These are phyloP conservation scores for Aurelia sp. DNA, from an alignment of 30 jellyfish, hydroid and myxozoan genomes.

Conservation along the genomic window DNA sequence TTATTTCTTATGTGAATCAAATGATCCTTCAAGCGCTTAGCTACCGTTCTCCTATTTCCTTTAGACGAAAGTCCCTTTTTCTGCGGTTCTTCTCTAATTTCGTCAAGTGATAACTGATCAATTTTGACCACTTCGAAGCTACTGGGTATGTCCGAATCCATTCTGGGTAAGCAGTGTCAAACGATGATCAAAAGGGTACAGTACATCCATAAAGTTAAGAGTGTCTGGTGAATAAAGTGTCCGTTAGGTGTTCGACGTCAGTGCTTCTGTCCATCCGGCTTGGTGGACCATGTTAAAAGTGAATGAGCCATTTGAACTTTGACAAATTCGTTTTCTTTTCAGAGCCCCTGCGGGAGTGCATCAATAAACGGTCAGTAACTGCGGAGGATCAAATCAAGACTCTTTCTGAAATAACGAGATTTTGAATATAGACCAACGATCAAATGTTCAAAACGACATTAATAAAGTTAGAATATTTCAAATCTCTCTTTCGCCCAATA, in stretches of 20 bases:
- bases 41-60: too few species aligned
- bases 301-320: background rate
- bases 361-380: too few species aligned
- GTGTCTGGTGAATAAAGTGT: too few species aligned
- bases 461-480: too few species aligned
- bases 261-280: background rate
- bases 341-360: conserved; percentile 4
- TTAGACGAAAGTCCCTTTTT: too few species aligned
- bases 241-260: background rate
- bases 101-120: background rate
- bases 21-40: too few species aligned
- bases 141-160: conserved; percentile 4
- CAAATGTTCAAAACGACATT: too few species aligned
- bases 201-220: background rate
- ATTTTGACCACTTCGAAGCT: background rate
- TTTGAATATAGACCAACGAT: too few species aligned
- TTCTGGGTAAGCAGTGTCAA: background rate
- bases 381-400: too few species aligned
- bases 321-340: too few species aligned
- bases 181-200: conserved; percentile 16
- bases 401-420: too few species aligned
- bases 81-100: background rate
- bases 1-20: background rate
- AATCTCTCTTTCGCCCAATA: too few species aligned
- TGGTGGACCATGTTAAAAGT: conserved; percentile 7